Conservation (phyloP, 2,797 vertebrate species). For the Phylloscopus collybita region DNA sequence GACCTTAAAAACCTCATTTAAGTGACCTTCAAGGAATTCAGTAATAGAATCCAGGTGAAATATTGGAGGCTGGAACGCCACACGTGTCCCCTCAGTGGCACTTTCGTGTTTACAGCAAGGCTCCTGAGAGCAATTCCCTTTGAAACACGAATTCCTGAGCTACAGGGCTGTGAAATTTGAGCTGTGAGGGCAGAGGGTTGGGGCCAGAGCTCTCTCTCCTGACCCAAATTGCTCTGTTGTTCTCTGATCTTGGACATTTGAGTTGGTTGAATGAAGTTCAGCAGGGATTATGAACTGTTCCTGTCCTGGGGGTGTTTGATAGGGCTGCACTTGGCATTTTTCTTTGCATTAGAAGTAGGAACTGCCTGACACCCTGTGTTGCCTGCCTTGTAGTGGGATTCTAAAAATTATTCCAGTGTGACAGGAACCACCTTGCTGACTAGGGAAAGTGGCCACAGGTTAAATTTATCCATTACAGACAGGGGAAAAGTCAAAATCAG, state of each 20-base stretch:
- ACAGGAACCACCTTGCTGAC: neutral
- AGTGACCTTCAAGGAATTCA: neutral
- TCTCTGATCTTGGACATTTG: accelerated
- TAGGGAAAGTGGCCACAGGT: neutral
- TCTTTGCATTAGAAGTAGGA: neutral
- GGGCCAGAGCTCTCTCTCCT: neutral
- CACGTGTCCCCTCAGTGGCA: neutral
- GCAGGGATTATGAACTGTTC: neutral
- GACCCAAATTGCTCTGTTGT: neutral
- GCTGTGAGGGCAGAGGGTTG: accelerated
- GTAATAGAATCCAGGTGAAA: neutral
- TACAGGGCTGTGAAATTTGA: neutral
- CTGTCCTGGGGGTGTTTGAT: neutral
- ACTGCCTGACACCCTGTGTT: neutral
- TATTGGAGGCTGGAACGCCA: neutral
- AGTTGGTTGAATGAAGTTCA: neutral
- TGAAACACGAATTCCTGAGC: neutral
- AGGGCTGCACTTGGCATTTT: neutral
- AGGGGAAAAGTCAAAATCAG: neutral
- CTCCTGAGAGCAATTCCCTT: neutral
- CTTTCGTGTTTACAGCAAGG: neutral
- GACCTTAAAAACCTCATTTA: neutral
- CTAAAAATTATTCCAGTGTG: neutral
- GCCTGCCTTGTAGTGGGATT: neutral
- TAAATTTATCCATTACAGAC: neutral